These are phyloP conservation scores for Candoia aspera DNA, from an alignment of 2,113 vertebrate genomes.

Conservation along the genomic window DNA sequence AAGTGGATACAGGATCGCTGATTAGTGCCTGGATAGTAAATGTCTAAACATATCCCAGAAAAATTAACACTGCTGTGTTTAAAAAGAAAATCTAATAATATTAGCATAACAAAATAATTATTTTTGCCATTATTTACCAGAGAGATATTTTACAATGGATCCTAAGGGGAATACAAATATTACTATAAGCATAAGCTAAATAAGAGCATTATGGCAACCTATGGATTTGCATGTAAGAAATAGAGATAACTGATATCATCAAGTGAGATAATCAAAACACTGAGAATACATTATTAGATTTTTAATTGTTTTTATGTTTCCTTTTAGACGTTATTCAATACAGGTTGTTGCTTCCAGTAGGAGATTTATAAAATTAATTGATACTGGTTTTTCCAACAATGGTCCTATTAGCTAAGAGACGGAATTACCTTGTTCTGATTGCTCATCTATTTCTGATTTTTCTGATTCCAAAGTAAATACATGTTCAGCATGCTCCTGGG, in stretches of 20 bases:
- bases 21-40: neutral
- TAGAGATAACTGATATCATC: neutral
- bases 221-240: neutral
- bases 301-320: neutral
- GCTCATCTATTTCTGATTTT: neutral
- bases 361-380: neutral
- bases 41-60: neutral
- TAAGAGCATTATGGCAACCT: too few species aligned
- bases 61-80: neutral
- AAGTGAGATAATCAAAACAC: neutral
- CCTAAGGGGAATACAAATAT: neutral
- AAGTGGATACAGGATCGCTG: neutral
- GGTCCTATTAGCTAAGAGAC: neutral
- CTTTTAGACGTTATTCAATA: neutral
- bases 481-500: conserved; percentile 48
- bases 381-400: neutral
- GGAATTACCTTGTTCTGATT: conserved; percentile 2
- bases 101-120: neutral
- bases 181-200: neutral
- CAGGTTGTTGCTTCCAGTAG: neutral
- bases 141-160: neutral
- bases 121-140: neutral
- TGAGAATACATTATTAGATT: neutral
- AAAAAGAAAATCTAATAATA: neutral
- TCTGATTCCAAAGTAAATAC: neutral